Conservation (phyloP, 2,888 invertebrate genomes). For the Volucella inanis region DNA sequence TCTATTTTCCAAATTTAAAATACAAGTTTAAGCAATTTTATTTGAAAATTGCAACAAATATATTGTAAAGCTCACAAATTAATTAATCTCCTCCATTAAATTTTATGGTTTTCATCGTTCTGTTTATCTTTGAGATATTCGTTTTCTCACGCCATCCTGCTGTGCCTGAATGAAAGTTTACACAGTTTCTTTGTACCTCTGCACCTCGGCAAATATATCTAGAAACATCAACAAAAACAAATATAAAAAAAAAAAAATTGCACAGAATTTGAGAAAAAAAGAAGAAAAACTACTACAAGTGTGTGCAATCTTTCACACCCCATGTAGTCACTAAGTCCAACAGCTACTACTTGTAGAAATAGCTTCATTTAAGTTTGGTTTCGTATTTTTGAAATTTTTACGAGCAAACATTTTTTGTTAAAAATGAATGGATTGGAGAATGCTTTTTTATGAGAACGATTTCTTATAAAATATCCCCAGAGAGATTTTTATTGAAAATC, state of each 20-base stretch:
- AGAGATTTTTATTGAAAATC: background rate
- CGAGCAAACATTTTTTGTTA: background rate
- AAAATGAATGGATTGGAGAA: constrained; percentile 23
- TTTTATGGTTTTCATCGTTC: constrained; percentile 2
- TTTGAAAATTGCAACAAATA: constrained; percentile 36
- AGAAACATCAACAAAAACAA: background rate
- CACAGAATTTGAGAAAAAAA: background rate
- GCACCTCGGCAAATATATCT: background rate
- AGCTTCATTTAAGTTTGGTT: background rate
- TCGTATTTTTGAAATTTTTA: constrained; percentile 27
- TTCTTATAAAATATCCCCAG: background rate
- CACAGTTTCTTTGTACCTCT: background rate
- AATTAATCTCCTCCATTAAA: constrained; percentile 32
- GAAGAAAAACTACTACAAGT: background rate
- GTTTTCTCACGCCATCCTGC: background rate
- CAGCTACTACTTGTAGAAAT: background rate
- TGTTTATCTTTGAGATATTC: background rate
- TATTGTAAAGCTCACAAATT: constrained; percentile 19
- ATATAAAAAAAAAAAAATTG: background rate
- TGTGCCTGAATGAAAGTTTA: constrained; percentile 6
- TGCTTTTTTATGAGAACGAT: constrained; percentile 24
- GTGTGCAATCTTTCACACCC: background rate
- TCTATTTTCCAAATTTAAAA: background rate
- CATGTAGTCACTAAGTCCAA: background rate
- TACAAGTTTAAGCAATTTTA: background rate